Conservation (phyloP, 2,113 vertebrate species). For the Prionailurus viverrinus region DNA sequence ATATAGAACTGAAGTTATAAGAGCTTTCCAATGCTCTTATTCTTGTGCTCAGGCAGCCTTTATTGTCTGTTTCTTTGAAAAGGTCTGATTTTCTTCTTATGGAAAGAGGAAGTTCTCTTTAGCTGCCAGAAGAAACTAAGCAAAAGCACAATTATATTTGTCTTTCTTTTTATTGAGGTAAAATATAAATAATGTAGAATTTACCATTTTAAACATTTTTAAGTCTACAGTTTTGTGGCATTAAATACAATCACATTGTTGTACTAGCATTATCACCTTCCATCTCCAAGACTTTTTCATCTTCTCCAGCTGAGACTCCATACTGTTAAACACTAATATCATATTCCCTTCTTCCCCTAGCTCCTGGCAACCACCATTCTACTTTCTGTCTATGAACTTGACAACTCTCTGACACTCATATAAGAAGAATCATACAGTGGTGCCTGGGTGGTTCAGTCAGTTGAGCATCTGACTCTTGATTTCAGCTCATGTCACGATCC, state of each 20-base stretch:
- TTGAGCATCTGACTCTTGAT: too few species aligned
- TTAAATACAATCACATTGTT: not conserved
- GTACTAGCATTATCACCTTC: not conserved
- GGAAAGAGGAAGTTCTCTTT: not conserved
- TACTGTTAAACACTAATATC: not conserved
- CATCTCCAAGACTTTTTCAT: not conserved
- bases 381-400: not conserved
- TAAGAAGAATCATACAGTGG: not conserved
- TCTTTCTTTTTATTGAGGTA: constrained; percentile 32
- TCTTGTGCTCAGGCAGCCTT: not conserved
- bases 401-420: not conserved
- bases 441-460: too few species aligned
- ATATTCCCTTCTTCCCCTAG: not conserved
- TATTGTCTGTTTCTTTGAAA: constrained; percentile 8
- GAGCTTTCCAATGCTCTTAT: not conserved
- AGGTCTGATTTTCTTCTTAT: not conserved
- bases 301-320: not conserved
- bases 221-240: not conserved
- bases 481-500: too few species aligned
- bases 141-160: not conserved
- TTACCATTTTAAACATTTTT: constrained; percentile 9
- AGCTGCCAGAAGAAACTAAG: constrained; percentile 12
- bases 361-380: not conserved
- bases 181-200: not conserved
- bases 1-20: not conserved